Conservation (phyloP, 1,140 invertebrate species). For the Drosophila biarmipes region DNA sequence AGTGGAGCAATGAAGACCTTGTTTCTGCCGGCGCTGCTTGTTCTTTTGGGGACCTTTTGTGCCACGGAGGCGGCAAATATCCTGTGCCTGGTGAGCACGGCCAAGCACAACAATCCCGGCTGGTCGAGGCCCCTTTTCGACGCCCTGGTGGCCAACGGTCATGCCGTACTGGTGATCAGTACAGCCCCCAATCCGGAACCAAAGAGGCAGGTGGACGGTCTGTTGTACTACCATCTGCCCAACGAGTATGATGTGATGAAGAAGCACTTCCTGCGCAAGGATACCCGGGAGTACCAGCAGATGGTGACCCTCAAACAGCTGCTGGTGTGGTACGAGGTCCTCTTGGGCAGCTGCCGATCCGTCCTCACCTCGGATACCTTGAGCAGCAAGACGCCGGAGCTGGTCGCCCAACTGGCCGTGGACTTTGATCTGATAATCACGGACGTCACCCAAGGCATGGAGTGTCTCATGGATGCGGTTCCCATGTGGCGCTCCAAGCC, state of each 20-base stretch:
- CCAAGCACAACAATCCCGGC: slow-evolving; percentile 48
- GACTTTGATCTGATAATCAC: slow-evolving; percentile 67
- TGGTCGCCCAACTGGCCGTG: neutral
- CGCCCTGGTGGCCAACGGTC: slow-evolving; percentile 51
- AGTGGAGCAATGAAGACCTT: slow-evolving; percentile 37
- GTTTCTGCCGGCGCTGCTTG: slow-evolving; percentile 11
- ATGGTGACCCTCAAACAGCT: slow-evolving; percentile 44
- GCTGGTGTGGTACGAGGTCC: slow-evolving; percentile 57
- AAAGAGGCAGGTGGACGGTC: neutral
- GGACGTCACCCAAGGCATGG: slow-evolving; percentile 55
- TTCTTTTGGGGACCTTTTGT: slow-evolving; percentile 10
- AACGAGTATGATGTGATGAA: slow-evolving; percentile 50
- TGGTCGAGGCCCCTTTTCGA: slow-evolving; percentile 55
- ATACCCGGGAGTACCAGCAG: neutral
- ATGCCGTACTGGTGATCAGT: slow-evolving; percentile 43
- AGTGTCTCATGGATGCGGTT: slow-evolving; percentile 48
- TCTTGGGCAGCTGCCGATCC: slow-evolving; percentile 46
- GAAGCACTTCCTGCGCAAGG: slow-evolving; percentile 36
- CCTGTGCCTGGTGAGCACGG: slow-evolving; percentile 49
- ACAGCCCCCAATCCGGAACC: neutral
- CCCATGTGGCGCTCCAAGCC: slow-evolving; percentile 19
- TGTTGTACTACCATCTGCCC: slow-evolving; percentile 11
- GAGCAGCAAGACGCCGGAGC: neutral
- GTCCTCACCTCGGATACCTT: slow-evolving; percentile 1
- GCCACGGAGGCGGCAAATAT: slow-evolving; percentile 39